These are phyloP conservation scores for Cataglyphis cursor DNA, from an alignment of 2,888 invertebrate species.

Conservation along the genomic window DNA sequence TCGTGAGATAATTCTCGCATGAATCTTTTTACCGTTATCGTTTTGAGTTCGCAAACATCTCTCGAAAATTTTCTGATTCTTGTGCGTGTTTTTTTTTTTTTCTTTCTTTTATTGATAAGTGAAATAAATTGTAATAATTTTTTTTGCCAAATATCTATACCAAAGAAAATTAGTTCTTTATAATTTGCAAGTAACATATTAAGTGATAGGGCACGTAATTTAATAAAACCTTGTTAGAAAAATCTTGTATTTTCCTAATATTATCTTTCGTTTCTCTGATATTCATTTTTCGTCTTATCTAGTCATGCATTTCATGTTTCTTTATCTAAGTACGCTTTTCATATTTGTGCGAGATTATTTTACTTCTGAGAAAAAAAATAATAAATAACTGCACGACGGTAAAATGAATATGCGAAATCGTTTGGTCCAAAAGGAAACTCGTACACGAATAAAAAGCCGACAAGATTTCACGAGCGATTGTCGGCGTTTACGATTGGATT, in stretches of 20 bases:
- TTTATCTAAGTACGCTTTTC: not conserved
- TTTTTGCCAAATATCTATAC: conserved; percentile 30
- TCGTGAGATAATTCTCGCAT: conserved; percentile 68
- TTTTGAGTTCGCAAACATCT: not conserved
- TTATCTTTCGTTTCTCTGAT: conserved; percentile 8
- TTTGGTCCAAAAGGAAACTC: conserved; percentile 66
- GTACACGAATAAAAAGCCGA: conserved; percentile 64
- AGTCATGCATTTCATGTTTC: conserved; percentile 23
- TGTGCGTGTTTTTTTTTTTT: not conserved
- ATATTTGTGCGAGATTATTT: not conserved
- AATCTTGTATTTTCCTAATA: conserved; percentile 5
- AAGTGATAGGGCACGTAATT: conserved; percentile 7
- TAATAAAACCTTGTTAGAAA: conserved; percentile 11
- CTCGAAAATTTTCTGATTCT: not conserved
- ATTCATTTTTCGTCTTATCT: conserved; percentile 27
- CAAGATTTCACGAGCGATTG: conserved; percentile 64
- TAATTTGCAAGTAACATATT: conserved; percentile 6
- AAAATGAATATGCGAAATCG: conserved; percentile 59
- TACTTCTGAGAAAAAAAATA: not conserved
- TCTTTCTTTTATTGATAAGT: not conserved
- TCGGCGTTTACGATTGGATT: conserved; percentile 64
- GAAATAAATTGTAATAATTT: not conserved
- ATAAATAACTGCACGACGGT: conserved; percentile 24
- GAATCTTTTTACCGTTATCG: conserved; percentile 54
- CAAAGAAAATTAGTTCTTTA: conserved; percentile 16